These are phyloP conservation scores for Pemphigus obesinymphae DNA, from an alignment of 1,140 invertebrate species.

Conservation along the genomic window DNA sequence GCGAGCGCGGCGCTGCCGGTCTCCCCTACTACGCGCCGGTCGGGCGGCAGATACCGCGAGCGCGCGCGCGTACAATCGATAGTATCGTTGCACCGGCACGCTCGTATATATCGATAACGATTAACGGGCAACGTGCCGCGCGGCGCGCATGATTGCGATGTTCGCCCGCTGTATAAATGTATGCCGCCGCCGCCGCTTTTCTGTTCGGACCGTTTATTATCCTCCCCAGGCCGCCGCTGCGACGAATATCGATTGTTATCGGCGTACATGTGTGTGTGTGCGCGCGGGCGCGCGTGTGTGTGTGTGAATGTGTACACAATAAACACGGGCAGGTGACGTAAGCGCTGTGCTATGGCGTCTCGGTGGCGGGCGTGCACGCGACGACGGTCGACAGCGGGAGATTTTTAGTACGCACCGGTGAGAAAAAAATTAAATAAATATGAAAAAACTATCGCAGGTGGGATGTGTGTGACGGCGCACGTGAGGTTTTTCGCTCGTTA, in stretches of 20 bases:
- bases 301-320: not conserved
- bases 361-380: no score
- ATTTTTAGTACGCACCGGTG: no score
- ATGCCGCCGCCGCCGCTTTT: not conserved
- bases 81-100: constrained; percentile 15
- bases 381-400: not conserved
- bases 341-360: constrained; percentile 21
- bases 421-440: no score
- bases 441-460: no score
- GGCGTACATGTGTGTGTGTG: not conserved
- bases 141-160: constrained; percentile 12
- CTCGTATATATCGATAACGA: constrained; percentile 1
- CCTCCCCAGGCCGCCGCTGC: not conserved
- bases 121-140: not conserved
- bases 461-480: no score
- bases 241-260: constrained; percentile 28
- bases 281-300: not conserved
- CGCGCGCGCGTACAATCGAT: constrained; percentile 1
- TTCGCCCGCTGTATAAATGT: not conserved
- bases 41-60: not conserved
- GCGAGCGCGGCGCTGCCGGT: not conserved
- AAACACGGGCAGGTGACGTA: constrained; percentile 23
- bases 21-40: not conserved
- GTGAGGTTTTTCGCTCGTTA: no score
- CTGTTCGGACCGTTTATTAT: not conserved